Percentiles rank a stretch among this genome's conserved stretches.
Evolutionary conservation across 1,140 invertebrate genomes (phyloP).

Genomic region (Zeugodacus cucurbitae): DNA sequence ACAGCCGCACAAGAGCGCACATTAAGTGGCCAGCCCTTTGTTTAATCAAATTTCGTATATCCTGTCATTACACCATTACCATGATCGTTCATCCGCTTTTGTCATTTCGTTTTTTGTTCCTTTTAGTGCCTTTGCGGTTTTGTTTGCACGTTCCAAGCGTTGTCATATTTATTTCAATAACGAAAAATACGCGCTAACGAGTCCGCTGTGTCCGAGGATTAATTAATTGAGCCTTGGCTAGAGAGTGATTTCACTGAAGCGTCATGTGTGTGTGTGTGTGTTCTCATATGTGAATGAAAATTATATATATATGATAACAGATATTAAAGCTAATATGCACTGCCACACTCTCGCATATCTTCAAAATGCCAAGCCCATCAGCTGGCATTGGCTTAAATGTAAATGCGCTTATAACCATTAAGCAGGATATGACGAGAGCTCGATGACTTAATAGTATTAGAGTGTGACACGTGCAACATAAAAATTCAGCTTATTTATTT

Average conservation of each 20-base stretch:
- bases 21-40: not conserved
- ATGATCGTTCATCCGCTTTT: not conserved
- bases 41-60: not conserved
- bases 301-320: not conserved
- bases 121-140: not conserved
- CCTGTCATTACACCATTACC: constrained; percentile 6
- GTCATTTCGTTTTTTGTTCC: not conserved
- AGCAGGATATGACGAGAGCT: not conserved
- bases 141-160: not conserved
- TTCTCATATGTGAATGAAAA: not conserved
- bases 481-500: not conserved
- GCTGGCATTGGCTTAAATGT: not conserved
- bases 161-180: constrained; percentile 34
- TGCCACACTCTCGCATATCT: not conserved
- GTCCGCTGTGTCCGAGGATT: not conserved
- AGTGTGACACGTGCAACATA: not conserved
- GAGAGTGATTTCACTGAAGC: not conserved
- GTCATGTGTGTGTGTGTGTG: not conserved
- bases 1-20: too few relatives aligned
- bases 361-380: not conserved
- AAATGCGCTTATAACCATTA: constrained; percentile 3
- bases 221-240: not conserved
- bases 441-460: not conserved
- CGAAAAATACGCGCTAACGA: not conserved
- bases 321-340: not conserved